Evolutionary conservation across 2,888 invertebrate genomes (phyloP), one percentile per base, ranked within the genome.

Genomic region (Drosophila demipolita): DNA sequence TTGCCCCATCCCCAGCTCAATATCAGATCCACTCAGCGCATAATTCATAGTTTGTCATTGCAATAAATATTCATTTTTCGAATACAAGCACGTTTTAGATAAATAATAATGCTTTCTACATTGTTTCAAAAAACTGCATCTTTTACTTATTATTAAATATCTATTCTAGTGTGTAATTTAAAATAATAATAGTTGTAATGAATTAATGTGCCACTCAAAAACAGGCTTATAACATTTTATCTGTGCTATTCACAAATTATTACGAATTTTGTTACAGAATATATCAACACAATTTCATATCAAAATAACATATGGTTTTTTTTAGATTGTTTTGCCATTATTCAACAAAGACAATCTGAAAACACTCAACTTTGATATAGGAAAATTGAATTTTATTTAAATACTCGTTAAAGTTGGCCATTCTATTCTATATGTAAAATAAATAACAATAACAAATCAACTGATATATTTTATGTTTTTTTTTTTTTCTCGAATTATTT

Each of bases 41-140:
- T 20, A 26, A 38, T 29, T 8, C 20, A 59, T 45, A 35, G 40
- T 49, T 60, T 66, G 61, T 35, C 23, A 55, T 42, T 58, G 78
- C 73, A 55, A 80, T 82, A 82, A 82, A 82, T 81, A 81, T 66
- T 70, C 20, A 78, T 78, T 63, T 66, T 66, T 61, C 36, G 68
- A 68, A 52, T 68, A 66, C 42, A 55, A 61, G 52, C 66, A 54
- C 66, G 74, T 74, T 78, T 64, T 66, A 53, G 67, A 64, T 67
- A 75, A 75, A 79, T 52, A 65, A 79, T 54, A 71, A 62, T 68
- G 60, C 38, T 53, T 17, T 20, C 12, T 0, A 8, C 17, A n/a
- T 40, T 42, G 35, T 26, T 26, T 29, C 29, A 29, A 29, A 29
- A 4, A 29, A 29, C 29, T 29, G 5, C 29, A 4, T 29, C 29